Evolutionary conservation across 2,888 invertebrate genomes (phyloP).

Genomic region (Synanthedon formicaeformis): DNA sequence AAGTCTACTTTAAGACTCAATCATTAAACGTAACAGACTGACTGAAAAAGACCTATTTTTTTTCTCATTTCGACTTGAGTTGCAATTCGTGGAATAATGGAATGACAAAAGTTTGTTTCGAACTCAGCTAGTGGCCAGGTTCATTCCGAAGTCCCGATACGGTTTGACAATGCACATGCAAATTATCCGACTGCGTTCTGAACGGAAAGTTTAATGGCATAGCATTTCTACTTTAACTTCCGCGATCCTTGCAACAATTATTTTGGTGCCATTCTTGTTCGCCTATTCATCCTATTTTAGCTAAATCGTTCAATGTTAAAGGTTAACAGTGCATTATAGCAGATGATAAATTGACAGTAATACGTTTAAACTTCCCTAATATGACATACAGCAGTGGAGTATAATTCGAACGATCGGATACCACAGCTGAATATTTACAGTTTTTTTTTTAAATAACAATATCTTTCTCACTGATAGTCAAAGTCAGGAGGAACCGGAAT

Average conservation of each 20-base stretch:
- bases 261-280: slow-evolving; percentile 32
- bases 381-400: too few species aligned
- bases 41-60: background rate
- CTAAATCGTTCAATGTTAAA: background rate
- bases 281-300: slow-evolving; percentile 6
- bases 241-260: slow-evolving; percentile 46
- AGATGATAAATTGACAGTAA: background rate
- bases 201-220: slow-evolving; percentile 58
- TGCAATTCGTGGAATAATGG: slow-evolving; percentile 4
- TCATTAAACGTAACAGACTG: background rate
- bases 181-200: slow-evolving; percentile 48
- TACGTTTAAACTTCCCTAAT: background rate
- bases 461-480: too few species aligned
- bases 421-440: too few species aligned
- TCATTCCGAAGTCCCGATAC: slow-evolving; percentile 54
- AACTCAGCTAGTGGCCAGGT: slow-evolving; percentile 43
- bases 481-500: too few species aligned
- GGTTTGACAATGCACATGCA: slow-evolving; percentile 67
- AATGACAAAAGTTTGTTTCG: slow-evolving; percentile 47
- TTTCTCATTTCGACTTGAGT: background rate
- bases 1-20: too few species aligned
- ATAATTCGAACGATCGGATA: too few species aligned
- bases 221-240: slow-evolving; percentile 35
- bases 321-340: background rate
- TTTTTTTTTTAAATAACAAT: too few species aligned